Base-by-base conservation (phyloP, 2,797 vertebrate species). In the Rousettus madagascariensis region DNA sequence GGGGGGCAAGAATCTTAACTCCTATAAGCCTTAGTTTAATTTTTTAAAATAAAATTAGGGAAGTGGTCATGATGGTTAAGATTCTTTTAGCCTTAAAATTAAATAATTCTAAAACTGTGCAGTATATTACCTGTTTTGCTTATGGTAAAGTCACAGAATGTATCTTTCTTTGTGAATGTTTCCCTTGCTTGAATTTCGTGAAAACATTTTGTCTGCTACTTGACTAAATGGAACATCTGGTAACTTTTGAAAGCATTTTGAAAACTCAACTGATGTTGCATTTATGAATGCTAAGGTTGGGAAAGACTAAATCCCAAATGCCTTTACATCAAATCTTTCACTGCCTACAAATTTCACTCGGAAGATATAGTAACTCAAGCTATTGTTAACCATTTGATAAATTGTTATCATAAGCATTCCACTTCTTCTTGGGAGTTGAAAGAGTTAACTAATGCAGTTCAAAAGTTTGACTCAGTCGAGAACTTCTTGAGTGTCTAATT, bases 281-380 rank as follows among this genome's bases (percentile, higher is more conserved):
- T 30, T 49, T 63, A 24, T 86, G 46, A 49, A 85, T 65, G 55
- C 51, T 43, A 77, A 83, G 19, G 43, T 65, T 86, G 84, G 33
- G 57, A 86, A 80, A 82, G 30, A 78, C 30, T 38, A 33, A 63
- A 63, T 80, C 2, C 33, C 16, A 53, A 2, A 53, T 83, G 20
- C 6, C 1, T 16, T 92, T 41, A 33, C 65, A 49, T 77, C n/a
- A 82, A 53, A 82, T 41, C 46, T 86, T 57, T 24, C 36, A 71
- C 69, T 82, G 75, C 33, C 28, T 57, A 17, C 94, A 41, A 61
- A 33, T 89, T 83, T 83, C 51, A 41, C 61, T 86, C 41, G 91
- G 90, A 96, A 94, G 92, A 85, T 96, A 59, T 46, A 10, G 41
- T 75, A 59, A 69, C 20, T 53, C 43, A 65, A 65, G 49, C 17